Evolutionary conservation across 2,797 vertebrate species (phyloP).

Genomic region (Micrastur ruficollis): DNA sequence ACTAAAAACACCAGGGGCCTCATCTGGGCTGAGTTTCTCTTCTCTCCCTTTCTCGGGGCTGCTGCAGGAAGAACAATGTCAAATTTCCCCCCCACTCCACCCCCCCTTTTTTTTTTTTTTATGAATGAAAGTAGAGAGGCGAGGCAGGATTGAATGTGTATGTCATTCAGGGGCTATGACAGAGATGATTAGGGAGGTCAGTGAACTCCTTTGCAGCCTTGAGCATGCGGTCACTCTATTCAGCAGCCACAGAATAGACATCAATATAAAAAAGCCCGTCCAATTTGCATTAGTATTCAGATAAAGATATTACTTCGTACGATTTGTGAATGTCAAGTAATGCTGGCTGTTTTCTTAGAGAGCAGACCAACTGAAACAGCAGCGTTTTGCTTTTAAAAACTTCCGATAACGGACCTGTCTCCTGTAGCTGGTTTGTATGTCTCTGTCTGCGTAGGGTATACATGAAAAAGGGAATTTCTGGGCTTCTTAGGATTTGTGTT

Average conservation of each 20-base stretch:
- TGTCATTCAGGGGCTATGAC: slow-evolving; percentile 78
- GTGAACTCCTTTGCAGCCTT: slow-evolving; percentile 75
- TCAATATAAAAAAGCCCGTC: slow-evolving; percentile 60
- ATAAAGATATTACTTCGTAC: slow-evolving; percentile 75
- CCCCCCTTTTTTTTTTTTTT: no score
- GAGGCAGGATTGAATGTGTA: slow-evolving; percentile 73
- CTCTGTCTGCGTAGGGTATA: rapidly evolving
- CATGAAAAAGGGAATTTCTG: not conserved
- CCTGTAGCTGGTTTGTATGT: not conserved
- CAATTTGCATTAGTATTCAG: slow-evolving; percentile 78
- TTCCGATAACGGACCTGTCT: not conserved
- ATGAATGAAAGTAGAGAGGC: slow-evolving; percentile 79
- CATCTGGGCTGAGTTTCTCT: slow-evolving; percentile 63
- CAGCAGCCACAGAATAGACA: slow-evolving; percentile 69
- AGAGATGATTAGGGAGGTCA: slow-evolving; percentile 80
- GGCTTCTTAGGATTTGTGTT: not conserved
- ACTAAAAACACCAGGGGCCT: slow-evolving; percentile 73
- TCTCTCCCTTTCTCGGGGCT: slow-evolving; percentile 47
- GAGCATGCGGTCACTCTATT: slow-evolving; percentile 70
- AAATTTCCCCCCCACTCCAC: slow-evolving; percentile 14
- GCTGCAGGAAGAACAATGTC: slow-evolving; percentile 77
- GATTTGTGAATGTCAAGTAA: slow-evolving; percentile 72
- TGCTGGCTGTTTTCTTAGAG: not conserved
- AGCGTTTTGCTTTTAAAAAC: not conserved
- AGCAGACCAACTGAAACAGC: not conserved